Base-by-base conservation (phyloP, 2,113 vertebrate species). In the Apus apus region DNA sequence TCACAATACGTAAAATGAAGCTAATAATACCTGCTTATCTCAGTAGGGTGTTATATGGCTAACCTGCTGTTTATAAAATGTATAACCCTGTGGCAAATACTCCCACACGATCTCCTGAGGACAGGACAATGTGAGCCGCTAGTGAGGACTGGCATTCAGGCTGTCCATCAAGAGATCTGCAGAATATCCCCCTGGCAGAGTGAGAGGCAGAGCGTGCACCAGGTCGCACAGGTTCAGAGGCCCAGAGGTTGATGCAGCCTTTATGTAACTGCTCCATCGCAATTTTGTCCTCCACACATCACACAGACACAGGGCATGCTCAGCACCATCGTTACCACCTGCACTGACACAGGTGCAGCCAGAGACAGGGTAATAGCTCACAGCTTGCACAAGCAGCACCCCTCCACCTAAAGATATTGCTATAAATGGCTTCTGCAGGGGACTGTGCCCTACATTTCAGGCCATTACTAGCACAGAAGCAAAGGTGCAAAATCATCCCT, bases 401-500 rank as follows among this genome's bases (percentile, higher is more conserved):
- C 74, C 68, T 81, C 75, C 89, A 56, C 87, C 85, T 72, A 65
- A 19, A 65, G 27, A 4, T 60, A 4, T 48, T 82, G 85, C 88
- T 50, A 18, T 34, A 76, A 95, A 88, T 3, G 3, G 54, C 95
- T 92, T 91, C 82, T 70, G 66, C 73, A 85, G 88, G 83, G 70
- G 84, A 93, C 96, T 51, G 3, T 95, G 94, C 90, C 95, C 95
- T 97, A 92, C 43, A 97, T 97, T 96, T 95, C 96, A 97, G 91
- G 71, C 85, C 89, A 95, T 72, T 94, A 82, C 82, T 73, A 84
- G 70, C 0, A 2, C 76, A 88, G 81, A 70, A 96, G 88, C 45
- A 40, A 94, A 96, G 93, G 87, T 97, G 95, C 94, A 96, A 96
- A 94, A 96, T 96, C 93, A 96, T 95, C 86, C 90, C 94, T 95